A percentile compares a stretch with the other conserved stretches of the same genome.
Conservation (phyloP, 2,797 vertebrate species). For the Botia kubotai region DNA sequence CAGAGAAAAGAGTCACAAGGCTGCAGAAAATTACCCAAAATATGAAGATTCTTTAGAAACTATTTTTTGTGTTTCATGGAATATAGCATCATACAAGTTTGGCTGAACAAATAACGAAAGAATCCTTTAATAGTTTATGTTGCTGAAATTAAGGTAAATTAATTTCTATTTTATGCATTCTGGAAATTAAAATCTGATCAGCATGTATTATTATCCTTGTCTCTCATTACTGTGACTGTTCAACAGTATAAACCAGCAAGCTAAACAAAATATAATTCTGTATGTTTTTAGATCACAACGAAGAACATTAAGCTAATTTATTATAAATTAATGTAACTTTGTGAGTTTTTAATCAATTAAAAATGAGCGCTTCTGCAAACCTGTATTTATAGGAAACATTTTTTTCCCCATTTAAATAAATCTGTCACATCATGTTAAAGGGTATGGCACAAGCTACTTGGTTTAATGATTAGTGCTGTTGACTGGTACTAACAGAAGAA, state of each 20-base stretch:
- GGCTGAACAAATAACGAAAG: neutral
- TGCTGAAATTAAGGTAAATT: neutral
- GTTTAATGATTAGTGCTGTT: conserved; percentile 1
- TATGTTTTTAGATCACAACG: too few relatives aligned
- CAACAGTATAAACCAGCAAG: too few relatives aligned
- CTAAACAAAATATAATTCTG: too few relatives aligned
- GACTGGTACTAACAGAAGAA: neutral
- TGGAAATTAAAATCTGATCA: neutral
- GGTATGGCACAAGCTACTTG: neutral
- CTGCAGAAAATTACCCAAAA: neutral
- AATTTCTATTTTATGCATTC: neutral
- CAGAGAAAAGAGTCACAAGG: neutral
- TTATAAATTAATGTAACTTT: too few relatives aligned
- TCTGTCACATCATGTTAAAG: neutral
- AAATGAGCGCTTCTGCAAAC: too few relatives aligned
- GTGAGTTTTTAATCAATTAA: too few relatives aligned
- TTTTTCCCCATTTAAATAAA: neutral
- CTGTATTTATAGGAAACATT: too few relatives aligned
- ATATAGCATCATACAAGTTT: neutral
- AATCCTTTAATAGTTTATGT: neutral
- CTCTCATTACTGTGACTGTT: too few relatives aligned
- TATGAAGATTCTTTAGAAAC: neutral
- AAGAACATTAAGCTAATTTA: too few relatives aligned
- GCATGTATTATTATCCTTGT: too few relatives aligned
- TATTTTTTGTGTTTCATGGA: neutral